Evolutionary conservation across 2,888 invertebrate species (phyloP).

Genomic region (Heliconius ismenius): DNA sequence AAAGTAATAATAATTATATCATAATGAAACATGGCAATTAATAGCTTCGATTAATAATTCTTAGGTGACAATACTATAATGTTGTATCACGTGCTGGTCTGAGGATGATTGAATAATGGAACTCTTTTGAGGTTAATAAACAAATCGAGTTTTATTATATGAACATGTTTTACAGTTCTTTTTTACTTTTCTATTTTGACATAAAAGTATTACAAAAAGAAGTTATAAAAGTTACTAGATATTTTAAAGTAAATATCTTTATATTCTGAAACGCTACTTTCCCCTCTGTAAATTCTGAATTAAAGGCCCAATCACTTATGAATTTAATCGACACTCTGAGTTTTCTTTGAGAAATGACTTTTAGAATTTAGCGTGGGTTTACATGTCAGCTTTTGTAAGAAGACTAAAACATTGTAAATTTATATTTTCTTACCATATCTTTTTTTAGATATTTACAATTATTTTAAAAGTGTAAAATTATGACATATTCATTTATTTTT

Average conservation of each 20-base stretch:
- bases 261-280: slow-evolving; percentile 10
- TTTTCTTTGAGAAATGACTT: slow-evolving; percentile 33
- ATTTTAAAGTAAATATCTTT: not conserved
- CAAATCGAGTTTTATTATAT: too few relatives aligned
- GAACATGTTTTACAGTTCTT: too few relatives aligned
- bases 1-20: too few relatives aligned
- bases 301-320: slow-evolving; percentile 35
- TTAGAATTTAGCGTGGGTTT: slow-evolving; percentile 22
- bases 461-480: not conserved
- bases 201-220: not conserved
- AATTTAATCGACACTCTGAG: slow-evolving; percentile 41
- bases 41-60: too few relatives aligned
- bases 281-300: slow-evolving; percentile 18
- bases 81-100: too few relatives aligned
- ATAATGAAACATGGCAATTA: too few relatives aligned
- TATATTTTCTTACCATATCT: not conserved
- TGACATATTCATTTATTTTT: not conserved
- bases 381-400: slow-evolving; percentile 4
- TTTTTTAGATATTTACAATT: not conserved
- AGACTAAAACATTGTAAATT: too few relatives aligned
- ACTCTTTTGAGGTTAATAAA: too few relatives aligned
- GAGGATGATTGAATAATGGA: too few relatives aligned
- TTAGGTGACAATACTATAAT: too few relatives aligned
- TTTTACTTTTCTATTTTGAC: not conserved
- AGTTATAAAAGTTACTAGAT: not conserved